Percentiles rank a stretch among this genome's conserved stretches.
Conservation (phyloP, 2,113 vertebrate species). For the Stegastes partitus region DNA sequence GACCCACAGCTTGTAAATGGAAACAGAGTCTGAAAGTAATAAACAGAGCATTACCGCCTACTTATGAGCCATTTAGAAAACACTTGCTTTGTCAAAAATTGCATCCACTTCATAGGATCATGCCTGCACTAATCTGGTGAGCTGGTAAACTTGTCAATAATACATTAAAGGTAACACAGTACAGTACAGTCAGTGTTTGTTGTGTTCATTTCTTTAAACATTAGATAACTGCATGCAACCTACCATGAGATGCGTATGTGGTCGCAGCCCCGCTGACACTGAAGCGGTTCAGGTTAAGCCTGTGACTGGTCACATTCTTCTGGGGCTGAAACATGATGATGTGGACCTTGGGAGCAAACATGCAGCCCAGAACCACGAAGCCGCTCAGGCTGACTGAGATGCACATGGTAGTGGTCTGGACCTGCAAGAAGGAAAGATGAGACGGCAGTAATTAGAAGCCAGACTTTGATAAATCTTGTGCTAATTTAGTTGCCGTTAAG, state of each 20-base stretch:
- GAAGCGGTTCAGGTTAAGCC: slow-evolving; percentile 96
- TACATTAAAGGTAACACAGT: neutral
- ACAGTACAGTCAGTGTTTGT: neutral
- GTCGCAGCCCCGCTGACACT: slow-evolving; percentile 95
- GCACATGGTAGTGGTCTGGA: slow-evolving; percentile 99
- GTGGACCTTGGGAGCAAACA: slow-evolving; percentile 98
- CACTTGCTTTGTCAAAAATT: neutral
- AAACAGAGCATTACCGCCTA: neutral
- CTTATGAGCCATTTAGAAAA: slow-evolving; percentile 2
- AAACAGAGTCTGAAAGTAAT: neutral
- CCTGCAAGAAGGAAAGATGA: slow-evolving; percentile 82
- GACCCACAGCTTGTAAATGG: neutral
- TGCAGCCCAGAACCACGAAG: slow-evolving; percentile 96
- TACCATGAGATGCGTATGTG: slow-evolving; percentile 93
- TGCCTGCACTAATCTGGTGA: neutral
- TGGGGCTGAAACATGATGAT: slow-evolving; percentile 99
- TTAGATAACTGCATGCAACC: slow-evolving; percentile 69
- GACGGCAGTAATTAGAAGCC: slow-evolving; percentile 29
- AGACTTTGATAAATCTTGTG: slow-evolving; percentile 44
- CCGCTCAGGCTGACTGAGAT: slow-evolving; percentile 99
- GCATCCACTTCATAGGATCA: neutral
- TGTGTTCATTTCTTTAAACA: neutral
- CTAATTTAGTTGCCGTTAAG: slow-evolving; percentile 33
- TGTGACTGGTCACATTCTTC: slow-evolving; percentile 98
- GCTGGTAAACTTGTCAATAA: slow-evolving; percentile 6